Evolutionary conservation across 1,140 invertebrate species (phyloP).

Genomic region (Frieseomelitta varia): DNA sequence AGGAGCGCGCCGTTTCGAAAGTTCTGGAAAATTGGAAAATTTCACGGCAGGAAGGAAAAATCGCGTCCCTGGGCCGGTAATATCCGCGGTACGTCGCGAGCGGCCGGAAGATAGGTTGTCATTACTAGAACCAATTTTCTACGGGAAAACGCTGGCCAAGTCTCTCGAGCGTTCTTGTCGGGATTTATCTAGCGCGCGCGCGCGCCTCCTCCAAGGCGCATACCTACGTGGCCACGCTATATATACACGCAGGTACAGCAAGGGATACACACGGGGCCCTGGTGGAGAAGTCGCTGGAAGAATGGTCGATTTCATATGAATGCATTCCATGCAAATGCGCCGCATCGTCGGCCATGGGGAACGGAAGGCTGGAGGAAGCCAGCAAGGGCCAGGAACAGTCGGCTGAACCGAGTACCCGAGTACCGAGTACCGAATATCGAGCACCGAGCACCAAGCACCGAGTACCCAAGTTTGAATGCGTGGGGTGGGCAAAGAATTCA

Average conservation of each 20-base stretch:
- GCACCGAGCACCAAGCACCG: neutral
- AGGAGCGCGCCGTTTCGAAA: too few species aligned
- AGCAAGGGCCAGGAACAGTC: conserved; percentile 17
- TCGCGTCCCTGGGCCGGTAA: neutral
- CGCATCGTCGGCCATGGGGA: conserved; percentile 27
- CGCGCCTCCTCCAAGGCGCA: conserved; percentile 7
- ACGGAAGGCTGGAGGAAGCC: too few species aligned
- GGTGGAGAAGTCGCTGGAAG: conserved; percentile 61
- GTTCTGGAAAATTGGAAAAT: neutral
- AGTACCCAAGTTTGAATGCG: neutral
- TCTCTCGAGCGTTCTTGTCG: conserved; percentile 59
- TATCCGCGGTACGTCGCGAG: conserved; percentile 13
- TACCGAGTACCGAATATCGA: neutral
- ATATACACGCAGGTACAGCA: neutral
- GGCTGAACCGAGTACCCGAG: neutral
- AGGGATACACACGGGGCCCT: conserved; percentile 4
- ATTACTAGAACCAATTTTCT: conserved; percentile 67
- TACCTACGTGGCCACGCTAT: neutral
- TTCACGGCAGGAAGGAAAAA: neutral
- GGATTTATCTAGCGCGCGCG: conserved; percentile 53
- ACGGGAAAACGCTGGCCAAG: conserved; percentile 46
- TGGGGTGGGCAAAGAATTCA: conserved; percentile 16
- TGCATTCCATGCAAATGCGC: conserved; percentile 69
- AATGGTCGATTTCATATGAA: conserved; percentile 71
- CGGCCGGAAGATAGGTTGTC: conserved; percentile 43